These are phyloP conservation scores for Grapholita molesta DNA, from an alignment of 1,140 invertebrate genomes.

Conservation along the genomic window DNA sequence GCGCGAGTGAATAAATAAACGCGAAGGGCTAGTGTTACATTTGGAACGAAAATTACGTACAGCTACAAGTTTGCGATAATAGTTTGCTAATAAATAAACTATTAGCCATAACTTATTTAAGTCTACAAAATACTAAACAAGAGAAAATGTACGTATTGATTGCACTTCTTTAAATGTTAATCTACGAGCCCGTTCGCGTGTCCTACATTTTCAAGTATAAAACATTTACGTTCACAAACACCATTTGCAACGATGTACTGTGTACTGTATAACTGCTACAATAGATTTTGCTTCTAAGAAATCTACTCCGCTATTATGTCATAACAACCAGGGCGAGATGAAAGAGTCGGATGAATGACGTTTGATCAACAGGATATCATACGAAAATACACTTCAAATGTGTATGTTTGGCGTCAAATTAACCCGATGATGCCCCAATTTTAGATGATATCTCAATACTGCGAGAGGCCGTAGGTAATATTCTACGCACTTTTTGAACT, in stretches of 20 bases:
- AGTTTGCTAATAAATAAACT: no score
- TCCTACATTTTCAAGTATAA: background rate
- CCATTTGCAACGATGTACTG: background rate
- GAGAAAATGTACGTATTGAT: background rate
- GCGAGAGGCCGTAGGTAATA: no score
- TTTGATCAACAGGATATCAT: constrained; percentile 1
- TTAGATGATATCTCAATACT: background rate
- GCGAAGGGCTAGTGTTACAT: no score
- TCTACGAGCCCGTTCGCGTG: background rate
- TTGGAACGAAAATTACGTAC: no score
- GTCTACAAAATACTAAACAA: background rate
- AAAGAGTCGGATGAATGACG: constrained; percentile 9
- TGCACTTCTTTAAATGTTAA: background rate
- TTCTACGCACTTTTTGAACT: no score
- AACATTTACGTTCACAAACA: background rate
- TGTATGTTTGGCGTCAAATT: background rate
- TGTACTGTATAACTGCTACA: background rate
- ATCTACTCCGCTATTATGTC: constrained; percentile 6
- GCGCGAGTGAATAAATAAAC: no score
- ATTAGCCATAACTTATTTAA: no score
- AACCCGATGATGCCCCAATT: background rate
- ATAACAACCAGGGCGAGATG: constrained; percentile 7
- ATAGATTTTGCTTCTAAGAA: background rate
- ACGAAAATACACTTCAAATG: background rate
- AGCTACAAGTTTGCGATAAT: no score